Evolutionary conservation across 2,888 invertebrate species (phyloP).

Genomic region (Tiphia femorata): DNA sequence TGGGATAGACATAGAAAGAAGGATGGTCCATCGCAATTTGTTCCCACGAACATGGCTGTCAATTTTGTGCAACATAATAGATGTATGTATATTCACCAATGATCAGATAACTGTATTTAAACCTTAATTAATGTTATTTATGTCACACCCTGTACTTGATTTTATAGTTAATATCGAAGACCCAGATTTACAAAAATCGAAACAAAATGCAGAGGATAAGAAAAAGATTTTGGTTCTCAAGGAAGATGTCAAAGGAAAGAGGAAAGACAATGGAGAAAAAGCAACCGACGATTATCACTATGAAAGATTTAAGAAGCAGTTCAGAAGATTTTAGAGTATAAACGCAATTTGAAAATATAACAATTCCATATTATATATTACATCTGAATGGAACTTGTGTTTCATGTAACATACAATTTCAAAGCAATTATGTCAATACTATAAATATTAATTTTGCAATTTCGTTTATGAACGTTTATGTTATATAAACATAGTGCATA

Average conservation of each 20-base stretch:
- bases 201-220: slow-evolving; percentile 73
- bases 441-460: too few species aligned
- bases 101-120: slow-evolving; percentile 4
- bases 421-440: too few species aligned
- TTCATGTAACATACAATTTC: too few species aligned
- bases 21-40: slow-evolving; percentile 94
- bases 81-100: slow-evolving; percentile 74
- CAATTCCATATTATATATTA: too few species aligned
- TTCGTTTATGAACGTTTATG: too few species aligned
- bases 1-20: slow-evolving; percentile 92
- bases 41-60: slow-evolving; percentile 98
- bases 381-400: too few species aligned
- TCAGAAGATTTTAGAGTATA: slow-evolving; percentile 83
- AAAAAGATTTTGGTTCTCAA: slow-evolving; percentile 56
- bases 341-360: too few species aligned
- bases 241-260: slow-evolving; percentile 72
- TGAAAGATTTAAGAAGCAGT: slow-evolving; percentile 96
- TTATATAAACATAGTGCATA: too few species aligned
- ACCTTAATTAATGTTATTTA: background rate
- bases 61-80: slow-evolving; percentile 98
- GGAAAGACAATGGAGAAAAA: slow-evolving; percentile 84
- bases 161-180: slow-evolving; percentile 88
- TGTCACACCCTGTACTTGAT: background rate
- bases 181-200: slow-evolving; percentile 73
- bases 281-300: slow-evolving; percentile 98